phyloP scores from a whole-genome alignment of 2,113 vertebrate species.

The Toxotes chatareus region DNA sequence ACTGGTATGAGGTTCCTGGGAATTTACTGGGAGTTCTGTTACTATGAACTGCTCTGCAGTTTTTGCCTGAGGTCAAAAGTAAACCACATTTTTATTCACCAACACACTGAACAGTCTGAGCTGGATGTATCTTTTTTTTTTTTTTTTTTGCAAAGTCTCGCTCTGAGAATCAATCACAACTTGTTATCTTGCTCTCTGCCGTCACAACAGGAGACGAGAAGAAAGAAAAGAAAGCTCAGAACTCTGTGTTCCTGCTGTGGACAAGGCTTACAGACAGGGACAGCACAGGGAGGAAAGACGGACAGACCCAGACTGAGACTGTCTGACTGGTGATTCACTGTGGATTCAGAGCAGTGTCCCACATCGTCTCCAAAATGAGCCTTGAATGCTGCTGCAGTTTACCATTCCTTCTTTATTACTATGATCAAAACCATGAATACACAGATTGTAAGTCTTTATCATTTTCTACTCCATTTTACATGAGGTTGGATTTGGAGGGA shows the following conservation, averaged over 20 bases:
- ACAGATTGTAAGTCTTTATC: not conserved
- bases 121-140: not conserved
- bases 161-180: conserved; percentile 21
- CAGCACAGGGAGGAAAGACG: not conserved
- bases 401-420: not conserved
- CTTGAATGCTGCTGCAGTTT: not conserved
- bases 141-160: not conserved
- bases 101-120: not conserved
- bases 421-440: not conserved
- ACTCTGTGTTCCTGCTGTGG: conserved; percentile 23
- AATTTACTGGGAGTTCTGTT: not conserved
- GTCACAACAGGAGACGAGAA: not conserved
- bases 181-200: not conserved
- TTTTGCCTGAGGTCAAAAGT: not conserved
- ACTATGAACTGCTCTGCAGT: not conserved
- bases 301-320: not conserved
- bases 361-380: conserved; percentile 10
- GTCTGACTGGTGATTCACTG: conserved; percentile 19
- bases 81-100: not conserved
- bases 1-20: not conserved
- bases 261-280: conserved; percentile 1
- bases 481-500: not conserved
- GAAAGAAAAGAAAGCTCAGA: conserved; percentile 10
- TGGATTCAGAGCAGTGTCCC: conserved; percentile 4
- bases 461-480: conserved; percentile 17